phyloP scores from a whole-genome alignment of 1,140 invertebrate genomes.

The Zaprionus nigranus region DNA sequence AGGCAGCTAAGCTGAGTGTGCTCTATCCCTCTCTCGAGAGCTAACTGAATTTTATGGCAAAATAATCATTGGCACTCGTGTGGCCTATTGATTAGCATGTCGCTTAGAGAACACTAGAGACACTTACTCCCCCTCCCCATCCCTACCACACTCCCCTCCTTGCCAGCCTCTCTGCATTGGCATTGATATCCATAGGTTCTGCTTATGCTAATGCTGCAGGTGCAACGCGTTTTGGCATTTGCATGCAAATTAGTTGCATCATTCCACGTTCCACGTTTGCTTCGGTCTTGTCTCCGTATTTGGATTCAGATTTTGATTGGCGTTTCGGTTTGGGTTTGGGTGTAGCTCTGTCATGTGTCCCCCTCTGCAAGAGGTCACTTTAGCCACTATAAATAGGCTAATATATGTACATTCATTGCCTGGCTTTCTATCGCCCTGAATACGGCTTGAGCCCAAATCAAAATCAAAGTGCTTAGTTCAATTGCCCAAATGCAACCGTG shows the following conservation, averaged over 20 bases:
- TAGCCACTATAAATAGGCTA: conserved; percentile 10
- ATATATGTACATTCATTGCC: not conserved
- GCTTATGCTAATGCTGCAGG: conserved; percentile 72
- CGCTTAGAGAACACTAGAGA: conserved; percentile 28
- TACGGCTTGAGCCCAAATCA: conserved; percentile 1
- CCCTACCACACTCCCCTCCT: not conserved
- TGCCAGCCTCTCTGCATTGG: conserved; percentile 1
- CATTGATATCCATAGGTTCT: conserved; percentile 37
- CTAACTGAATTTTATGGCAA: conserved; percentile 81
- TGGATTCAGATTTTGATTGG: not conserved
- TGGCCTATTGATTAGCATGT: conserved; percentile 81
- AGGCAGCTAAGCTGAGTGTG: not conserved
- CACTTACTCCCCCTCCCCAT: not conserved
- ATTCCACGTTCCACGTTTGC: not conserved
- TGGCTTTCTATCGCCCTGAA: not conserved
- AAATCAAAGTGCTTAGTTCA: conserved; percentile 3
- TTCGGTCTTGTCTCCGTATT: not conserved
- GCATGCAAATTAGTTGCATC: conserved; percentile 75
- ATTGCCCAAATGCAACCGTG: not conserved
- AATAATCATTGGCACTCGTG: conserved; percentile 81
- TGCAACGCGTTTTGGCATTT: conserved; percentile 75
- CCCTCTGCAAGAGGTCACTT: not conserved
- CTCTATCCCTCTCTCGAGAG: conserved; percentile 35
- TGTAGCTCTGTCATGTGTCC: not conserved
- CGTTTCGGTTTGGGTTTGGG: not conserved